Conservation (phyloP, 2,113 vertebrate species). For the Penelope pileata region DNA sequence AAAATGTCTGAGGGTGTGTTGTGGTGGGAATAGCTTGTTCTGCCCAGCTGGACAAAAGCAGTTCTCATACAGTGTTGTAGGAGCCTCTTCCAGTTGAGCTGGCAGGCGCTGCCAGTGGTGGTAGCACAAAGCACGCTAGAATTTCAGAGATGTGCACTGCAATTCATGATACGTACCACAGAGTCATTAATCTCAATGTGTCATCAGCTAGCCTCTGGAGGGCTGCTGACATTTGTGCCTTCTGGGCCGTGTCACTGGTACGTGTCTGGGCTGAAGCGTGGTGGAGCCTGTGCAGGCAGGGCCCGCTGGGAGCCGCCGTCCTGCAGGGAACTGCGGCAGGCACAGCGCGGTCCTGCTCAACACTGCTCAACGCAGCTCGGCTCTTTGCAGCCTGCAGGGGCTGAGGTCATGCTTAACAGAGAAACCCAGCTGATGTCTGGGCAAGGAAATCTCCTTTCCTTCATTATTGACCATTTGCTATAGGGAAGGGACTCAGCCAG, state of each 20-base stretch:
- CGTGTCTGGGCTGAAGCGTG: neutral
- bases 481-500: neutral
- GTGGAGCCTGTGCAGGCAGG: neutral
- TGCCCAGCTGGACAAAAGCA: neutral
- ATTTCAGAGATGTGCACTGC: neutral
- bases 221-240: constrained; percentile 24
- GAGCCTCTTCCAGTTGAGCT: neutral
- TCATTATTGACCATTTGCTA: neutral
- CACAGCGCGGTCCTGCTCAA: too few relatives aligned
- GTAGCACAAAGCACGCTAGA: neutral
- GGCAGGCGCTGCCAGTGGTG: neutral
- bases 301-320: neutral
- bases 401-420: neutral
- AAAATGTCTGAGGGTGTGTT: neutral
- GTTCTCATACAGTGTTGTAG: neutral
- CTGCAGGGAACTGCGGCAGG: neutral
- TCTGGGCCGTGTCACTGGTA: neutral
- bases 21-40: neutral
- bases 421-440: neutral
- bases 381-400: fast-evolving
- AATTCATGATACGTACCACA: neutral
- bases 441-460: neutral
- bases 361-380: neutral
- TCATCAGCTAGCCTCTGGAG: neutral
- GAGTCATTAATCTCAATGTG: constrained; percentile 14